A percentile compares a stretch with the other conserved stretches of the same genome.
These are phyloP conservation scores for Chiridota heheva DNA, from an alignment of 35 echinoderm and acorn worm genomes.

Conservation along the genomic window DNA sequence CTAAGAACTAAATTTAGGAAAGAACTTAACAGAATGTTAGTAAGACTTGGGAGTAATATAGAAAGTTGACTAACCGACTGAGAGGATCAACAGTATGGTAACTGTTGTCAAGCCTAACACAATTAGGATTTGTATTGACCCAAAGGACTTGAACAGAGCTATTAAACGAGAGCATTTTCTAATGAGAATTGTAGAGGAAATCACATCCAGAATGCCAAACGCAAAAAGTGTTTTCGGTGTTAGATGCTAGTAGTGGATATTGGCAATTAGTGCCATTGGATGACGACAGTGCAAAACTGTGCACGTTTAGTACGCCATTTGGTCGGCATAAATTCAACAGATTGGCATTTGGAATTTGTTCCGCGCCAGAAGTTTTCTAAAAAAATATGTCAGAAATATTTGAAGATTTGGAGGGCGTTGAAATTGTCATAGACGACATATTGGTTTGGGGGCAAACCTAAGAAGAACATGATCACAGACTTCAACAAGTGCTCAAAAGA, in stretches of 20 bases:
- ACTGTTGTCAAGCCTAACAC: no score
- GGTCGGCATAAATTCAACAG: constrained; percentile 30
- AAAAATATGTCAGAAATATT: constrained; percentile 3
- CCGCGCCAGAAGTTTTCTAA: constrained; percentile 16
- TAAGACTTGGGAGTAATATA: no score
- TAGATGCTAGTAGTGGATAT: constrained; percentile 47
- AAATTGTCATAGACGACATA: constrained; percentile 33
- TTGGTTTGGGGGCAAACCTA: not conserved
- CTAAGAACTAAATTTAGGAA: no score
- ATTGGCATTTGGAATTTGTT: constrained; percentile 16
- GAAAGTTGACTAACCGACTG: no score
- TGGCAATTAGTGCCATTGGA: constrained; percentile 35
- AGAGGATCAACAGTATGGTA: no score
- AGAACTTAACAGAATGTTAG: no score
- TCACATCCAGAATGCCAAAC: no score
- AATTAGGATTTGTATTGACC: no score
- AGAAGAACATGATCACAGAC: constrained; percentile 10
- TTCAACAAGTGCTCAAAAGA: constrained; percentile 7
- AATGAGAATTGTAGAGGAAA: no score
- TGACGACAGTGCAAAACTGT: constrained; percentile 36
- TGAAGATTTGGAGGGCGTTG: not conserved
- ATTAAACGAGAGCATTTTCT: no score
- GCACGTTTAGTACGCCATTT: constrained; percentile 40
- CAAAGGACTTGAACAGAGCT: no score
- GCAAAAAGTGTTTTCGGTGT: constrained; percentile 43